Evolutionary conservation across 2,113 vertebrate species (phyloP).

Genomic region (Platycercus adscitus): DNA sequence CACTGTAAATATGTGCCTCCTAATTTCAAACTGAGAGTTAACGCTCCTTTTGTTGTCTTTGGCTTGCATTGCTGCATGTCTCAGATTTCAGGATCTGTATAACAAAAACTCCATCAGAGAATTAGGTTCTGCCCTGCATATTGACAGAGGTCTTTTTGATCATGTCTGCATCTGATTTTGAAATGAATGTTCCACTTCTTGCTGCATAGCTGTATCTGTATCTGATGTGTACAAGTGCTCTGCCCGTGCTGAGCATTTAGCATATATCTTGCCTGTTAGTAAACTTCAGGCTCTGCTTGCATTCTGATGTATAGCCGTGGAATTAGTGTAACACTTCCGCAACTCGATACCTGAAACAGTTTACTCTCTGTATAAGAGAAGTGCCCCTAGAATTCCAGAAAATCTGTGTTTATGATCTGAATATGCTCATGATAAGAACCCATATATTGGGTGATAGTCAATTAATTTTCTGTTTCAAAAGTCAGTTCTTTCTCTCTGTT

Average conservation of each 20-base stretch:
- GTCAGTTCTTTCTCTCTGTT: neutral
- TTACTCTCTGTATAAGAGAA: neutral
- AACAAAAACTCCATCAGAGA: neutral
- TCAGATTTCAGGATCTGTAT: neutral
- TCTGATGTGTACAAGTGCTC: neutral
- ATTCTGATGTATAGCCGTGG: neutral
- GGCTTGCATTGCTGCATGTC: neutral
- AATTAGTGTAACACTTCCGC: neutral
- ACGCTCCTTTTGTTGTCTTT: neutral
- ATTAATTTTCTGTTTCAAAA: neutral
- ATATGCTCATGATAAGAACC: neutral
- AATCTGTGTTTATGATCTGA: neutral
- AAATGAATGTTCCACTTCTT: neutral
- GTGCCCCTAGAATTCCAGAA: neutral
- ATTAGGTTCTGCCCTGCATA: neutral
- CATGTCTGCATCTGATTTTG: neutral
- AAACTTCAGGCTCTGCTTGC: neutral
- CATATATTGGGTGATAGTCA: rapidly evolving
- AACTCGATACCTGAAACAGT: neutral
- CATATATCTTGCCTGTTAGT: neutral
- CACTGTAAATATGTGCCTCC: neutral
- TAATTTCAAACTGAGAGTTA: neutral
- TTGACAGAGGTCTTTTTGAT: neutral
- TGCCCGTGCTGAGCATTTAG: neutral
- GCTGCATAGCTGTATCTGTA: neutral